Conservation (phyloP, 2,797 vertebrate species). For the Eptatretus atami region DNA sequence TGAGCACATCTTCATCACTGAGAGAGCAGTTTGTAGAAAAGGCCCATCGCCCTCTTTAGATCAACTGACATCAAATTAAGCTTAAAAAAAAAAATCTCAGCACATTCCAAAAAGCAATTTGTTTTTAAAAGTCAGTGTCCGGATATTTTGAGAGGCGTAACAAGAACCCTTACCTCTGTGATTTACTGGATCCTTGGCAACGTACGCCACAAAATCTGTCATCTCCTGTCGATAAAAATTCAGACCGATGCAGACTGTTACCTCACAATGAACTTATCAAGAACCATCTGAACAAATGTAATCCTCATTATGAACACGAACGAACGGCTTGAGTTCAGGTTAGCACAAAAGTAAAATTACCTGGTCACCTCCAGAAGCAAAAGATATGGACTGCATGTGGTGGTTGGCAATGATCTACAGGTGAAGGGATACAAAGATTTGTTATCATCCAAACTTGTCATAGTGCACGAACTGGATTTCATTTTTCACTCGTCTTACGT, state of each 20-base stretch:
- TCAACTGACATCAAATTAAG: too few species aligned
- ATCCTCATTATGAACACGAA: too few species aligned
- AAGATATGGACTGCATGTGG: conserved; percentile 77
- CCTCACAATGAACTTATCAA: too few species aligned
- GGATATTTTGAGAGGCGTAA: conserved; percentile 2
- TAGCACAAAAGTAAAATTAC: conserved; percentile 21
- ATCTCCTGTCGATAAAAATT: conserved; percentile 23
- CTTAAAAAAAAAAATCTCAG: background rate
- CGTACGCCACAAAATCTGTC: conserved; percentile 55
- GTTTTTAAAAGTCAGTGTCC: conserved; percentile 8
- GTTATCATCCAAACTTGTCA: background rate
- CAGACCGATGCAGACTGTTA: too few species aligned
- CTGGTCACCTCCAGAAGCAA: conserved; percentile 65
- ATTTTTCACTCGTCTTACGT: too few species aligned
- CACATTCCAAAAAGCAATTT: background rate
- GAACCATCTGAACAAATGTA: too few species aligned
- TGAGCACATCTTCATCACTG: too few species aligned
- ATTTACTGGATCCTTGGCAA: conserved; percentile 56
- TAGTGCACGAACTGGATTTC: too few species aligned
- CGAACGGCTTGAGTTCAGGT: too few species aligned
- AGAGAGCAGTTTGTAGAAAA: too few species aligned
- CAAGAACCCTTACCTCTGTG: conserved; percentile 31
- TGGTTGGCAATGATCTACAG: conserved; percentile 51
- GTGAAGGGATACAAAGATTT: background rate
- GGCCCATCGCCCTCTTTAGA: too few species aligned